Evolutionary conservation across 2,797 vertebrate species (phyloP).

Genomic region (Crypturellus tataupa): DNA sequence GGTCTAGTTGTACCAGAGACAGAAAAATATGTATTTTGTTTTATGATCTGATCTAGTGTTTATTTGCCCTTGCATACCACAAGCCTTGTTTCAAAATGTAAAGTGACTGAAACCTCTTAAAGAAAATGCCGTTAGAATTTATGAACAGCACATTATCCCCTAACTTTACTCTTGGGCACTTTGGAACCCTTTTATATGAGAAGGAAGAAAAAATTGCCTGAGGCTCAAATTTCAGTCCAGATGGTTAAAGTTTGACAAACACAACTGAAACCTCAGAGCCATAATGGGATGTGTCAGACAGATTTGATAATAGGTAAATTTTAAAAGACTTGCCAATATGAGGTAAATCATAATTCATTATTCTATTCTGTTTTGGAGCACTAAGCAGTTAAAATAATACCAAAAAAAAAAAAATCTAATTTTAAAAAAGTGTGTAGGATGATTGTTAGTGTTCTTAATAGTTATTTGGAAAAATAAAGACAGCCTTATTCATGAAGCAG

Average conservation of each 20-base stretch:
- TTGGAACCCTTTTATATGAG: neutral
- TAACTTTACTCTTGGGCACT: neutral
- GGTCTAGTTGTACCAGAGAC: neutral
- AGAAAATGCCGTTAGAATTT: neutral
- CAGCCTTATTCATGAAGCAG: neutral
- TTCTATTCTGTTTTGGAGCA: neutral
- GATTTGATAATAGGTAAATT: neutral
- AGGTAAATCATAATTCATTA: neutral
- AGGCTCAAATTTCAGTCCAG: neutral
- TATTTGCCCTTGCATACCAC: neutral
- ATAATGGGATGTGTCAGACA: neutral
- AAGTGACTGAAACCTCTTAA: neutral
- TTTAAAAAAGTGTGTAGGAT: neutral
- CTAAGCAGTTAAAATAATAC: neutral
- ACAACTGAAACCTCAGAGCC: neutral
- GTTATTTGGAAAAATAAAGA: neutral
- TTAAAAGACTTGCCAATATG: neutral
- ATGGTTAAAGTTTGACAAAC: neutral
- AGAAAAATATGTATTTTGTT: neutral
- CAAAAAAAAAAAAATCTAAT: neutral
- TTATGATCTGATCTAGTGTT: neutral
- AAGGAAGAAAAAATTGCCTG: neutral
- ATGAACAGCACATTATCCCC: fast-evolving
- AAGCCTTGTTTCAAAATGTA: neutral
- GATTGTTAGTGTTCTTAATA: neutral